Base-by-base conservation (phyloP, 37 sponge, comb jelly and placozoan genomes). In the Diacarnus erythraeanus region DNA sequence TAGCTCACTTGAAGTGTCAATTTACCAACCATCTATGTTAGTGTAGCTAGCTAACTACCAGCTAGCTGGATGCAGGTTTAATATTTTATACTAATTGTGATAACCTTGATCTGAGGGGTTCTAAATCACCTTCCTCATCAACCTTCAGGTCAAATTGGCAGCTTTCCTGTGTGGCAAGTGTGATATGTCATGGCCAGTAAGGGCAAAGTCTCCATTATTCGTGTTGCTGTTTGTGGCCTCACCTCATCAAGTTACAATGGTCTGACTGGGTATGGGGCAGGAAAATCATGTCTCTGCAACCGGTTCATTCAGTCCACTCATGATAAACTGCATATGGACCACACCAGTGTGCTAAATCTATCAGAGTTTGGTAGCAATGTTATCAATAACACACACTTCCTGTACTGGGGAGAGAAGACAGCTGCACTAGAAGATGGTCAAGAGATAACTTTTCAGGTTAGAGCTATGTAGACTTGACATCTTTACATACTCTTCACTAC, bases 351-450 rank as follows among this genome's bases (percentile, higher is more conserved):
- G 1, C 37, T 93, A 21, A 89, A 77, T 64, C 70, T 89, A 39
- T 76, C 77, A 2, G 93, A 88, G 41, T 84, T 76, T 75, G 77
- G 77, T 2, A 77, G 75, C 23, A 76, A 58, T 25, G 81, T 93
- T 23, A 65, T 93, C 56, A 94, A 94, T 75, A 80, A 76, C 54
- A 75, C 64, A 0, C 88, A 94, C 59, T 90, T 90, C 42, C 82
- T 94, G 31, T 94, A 94, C 81, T 94, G 94, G 94, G 94, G 94
- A 17, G 84, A 83, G 80, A 88, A 72, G 58, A 10, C 27, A 20
- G 58, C 44, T 0, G 73, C 69, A 18, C 42, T 83, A 9, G 89
- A 88, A n/a, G 84, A 88, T 54, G 89, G 83, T 0, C 68, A 78
- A 29, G 60, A 77, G 1, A 79, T 83, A 3, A 56, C 25, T 15